Evolutionary conservation across 2,888 invertebrate species (phyloP).

Genomic region (Andrena praecox): DNA sequence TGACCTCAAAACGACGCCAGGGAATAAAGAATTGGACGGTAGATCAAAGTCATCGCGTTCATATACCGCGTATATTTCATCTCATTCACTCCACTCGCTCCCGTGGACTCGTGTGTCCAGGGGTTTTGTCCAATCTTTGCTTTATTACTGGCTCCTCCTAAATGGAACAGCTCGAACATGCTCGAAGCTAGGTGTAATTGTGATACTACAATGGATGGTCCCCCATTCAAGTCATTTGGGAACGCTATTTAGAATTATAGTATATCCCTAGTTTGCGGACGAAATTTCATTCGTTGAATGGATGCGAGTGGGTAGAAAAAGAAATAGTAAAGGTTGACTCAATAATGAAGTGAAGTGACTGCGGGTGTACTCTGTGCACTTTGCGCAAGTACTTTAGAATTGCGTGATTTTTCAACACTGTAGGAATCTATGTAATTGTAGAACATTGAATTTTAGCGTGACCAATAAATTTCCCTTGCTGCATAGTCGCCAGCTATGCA

Average conservation of each 20-base stretch:
- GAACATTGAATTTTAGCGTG: too few species aligned
- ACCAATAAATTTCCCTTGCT: too few species aligned
- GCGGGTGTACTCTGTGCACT: background rate
- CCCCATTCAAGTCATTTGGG: background rate
- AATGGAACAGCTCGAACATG: slow-evolving; percentile 10
- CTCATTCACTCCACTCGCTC: slow-evolving; percentile 14
- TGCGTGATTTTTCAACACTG: too few species aligned
- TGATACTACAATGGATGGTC: background rate
- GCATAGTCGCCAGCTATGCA: too few species aligned
- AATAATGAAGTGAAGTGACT: background rate
- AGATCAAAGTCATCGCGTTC: slow-evolving; percentile 46
- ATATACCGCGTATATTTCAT: slow-evolving; percentile 29
- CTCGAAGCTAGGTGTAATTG: slow-evolving; percentile 6
- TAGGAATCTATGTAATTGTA: too few species aligned
- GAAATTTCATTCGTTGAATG: too few species aligned
- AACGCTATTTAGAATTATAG: too few species aligned
- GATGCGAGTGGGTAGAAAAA: too few species aligned
- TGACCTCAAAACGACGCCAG: slow-evolving; percentile 17
- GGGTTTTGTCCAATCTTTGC: slow-evolving; percentile 16
- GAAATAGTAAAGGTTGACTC: too few species aligned
- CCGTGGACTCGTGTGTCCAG: background rate
- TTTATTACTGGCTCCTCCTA: slow-evolving; percentile 17
- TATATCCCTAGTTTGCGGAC: too few species aligned
- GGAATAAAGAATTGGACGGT: slow-evolving; percentile 33
- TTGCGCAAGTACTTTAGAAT: too few species aligned